phyloP scores from a whole-genome alignment of 2,888 invertebrate genomes.

The Apeira syringaria region DNA sequence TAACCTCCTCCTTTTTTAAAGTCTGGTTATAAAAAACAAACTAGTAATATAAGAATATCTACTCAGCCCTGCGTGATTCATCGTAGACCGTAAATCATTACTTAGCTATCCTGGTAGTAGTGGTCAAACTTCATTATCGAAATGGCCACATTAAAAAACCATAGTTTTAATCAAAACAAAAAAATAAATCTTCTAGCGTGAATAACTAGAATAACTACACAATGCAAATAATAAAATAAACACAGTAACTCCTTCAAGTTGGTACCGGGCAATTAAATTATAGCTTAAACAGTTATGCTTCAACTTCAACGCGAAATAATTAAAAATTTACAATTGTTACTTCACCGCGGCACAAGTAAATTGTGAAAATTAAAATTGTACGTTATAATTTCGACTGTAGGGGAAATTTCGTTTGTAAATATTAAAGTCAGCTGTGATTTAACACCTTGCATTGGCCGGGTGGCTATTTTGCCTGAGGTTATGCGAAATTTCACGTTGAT shows the following conservation, averaged over 20 bases:
- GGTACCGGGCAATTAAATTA: conserved; percentile 31
- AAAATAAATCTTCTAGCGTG: too few relatives aligned
- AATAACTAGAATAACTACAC: too few relatives aligned
- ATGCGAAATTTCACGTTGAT: conserved; percentile 41
- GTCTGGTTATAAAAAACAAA: too few relatives aligned
- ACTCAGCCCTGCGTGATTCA: too few relatives aligned
- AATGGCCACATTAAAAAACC: too few relatives aligned
- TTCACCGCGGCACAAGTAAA: conserved; percentile 39
- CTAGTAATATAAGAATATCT: too few relatives aligned
- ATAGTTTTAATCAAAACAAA: too few relatives aligned
- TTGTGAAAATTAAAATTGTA: conserved; percentile 51
- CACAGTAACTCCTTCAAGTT: conserved; percentile 25
- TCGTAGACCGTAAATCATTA: too few relatives aligned
- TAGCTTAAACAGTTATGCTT: conserved; percentile 31
- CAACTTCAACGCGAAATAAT: conserved; percentile 37
- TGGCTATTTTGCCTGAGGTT: conserved; percentile 53
- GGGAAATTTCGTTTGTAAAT: conserved; percentile 54
- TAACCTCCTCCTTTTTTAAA: too few relatives aligned
- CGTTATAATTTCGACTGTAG: conserved; percentile 47
- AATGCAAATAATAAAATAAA: conserved; percentile 17
- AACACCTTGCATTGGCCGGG: conserved; percentile 58
- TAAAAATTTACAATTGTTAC: conserved; percentile 42
- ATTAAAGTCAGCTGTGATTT: conserved; percentile 60
- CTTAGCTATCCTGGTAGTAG: too few relatives aligned
- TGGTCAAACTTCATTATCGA: too few relatives aligned